Evolutionary conservation across 1,140 invertebrate genomes (phyloP).

Genomic region (Hyles euphorbiae): DNA sequence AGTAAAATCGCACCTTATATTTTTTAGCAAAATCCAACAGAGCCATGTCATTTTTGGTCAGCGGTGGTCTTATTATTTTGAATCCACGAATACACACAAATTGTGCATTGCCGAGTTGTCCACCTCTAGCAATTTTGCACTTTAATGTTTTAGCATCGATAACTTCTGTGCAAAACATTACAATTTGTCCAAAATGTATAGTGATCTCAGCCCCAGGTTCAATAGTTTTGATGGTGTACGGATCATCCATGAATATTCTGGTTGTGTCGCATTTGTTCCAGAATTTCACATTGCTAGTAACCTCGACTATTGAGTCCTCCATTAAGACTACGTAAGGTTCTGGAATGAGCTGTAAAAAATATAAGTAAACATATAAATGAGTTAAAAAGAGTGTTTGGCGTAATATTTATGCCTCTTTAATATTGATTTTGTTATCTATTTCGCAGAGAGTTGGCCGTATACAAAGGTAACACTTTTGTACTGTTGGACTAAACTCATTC

Average conservation of each 20-base stretch:
- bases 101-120: conserved; percentile 11
- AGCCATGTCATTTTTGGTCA: conserved; percentile 24
- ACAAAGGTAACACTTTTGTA: too few species aligned
- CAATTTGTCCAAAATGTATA: conserved; percentile 19
- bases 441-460: too few species aligned
- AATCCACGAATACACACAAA: conserved; percentile 30
- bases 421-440: too few species aligned
- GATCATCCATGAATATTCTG: conserved; percentile 32
- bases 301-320: conserved; percentile 17
- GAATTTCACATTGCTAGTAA: conserved; percentile 24
- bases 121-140: conserved; percentile 25
- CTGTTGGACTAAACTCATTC: too few species aligned
- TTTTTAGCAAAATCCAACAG: conserved; percentile 32
- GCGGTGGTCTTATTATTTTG: conserved; percentile 15
- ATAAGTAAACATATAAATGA: neutral
- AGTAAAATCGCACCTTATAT: conserved; percentile 16
- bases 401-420: too few species aligned
- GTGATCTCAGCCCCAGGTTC: conserved; percentile 25
- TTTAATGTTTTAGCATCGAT: conserved; percentile 18
- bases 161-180: conserved; percentile 25
- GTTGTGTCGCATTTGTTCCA: conserved; percentile 19
- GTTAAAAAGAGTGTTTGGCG: too few species aligned
- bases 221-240: conserved; percentile 21
- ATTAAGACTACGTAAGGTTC: conserved; percentile 6
- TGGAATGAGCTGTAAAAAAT: conserved; percentile 2